Evolutionary conservation across 2,888 invertebrate species (phyloP), one percentile per base, ranked within the genome.

Genomic region (Listrodromus nycthemerus): DNA sequence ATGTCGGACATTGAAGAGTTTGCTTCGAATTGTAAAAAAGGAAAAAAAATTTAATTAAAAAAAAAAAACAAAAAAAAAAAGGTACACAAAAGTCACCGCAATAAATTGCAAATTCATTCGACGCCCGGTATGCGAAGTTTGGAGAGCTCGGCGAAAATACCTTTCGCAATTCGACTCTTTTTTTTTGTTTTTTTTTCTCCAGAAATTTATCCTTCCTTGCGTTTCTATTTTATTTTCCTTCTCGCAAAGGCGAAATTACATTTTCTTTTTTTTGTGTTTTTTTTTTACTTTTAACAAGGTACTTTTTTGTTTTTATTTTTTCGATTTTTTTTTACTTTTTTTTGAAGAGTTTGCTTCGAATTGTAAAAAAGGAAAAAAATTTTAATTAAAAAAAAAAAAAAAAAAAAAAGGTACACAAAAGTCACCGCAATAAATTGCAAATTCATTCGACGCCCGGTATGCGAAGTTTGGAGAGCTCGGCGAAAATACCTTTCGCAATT

Each of bases 261-360:
- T n/a, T n/a, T n/a, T n/a, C n/a, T n/a, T n/a, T n/a, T n/a, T n/a
- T n/a, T n/a, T n/a, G n/a, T n/a, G n/a, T n/a, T n/a, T n/a, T n/a
- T n/a, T n/a, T n/a, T n/a, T n/a, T n/a, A n/a, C n/a, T n/a, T n/a
- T n/a, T n/a, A n/a, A n/a, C n/a, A n/a, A n/a, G n/a, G n/a, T n/a
- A n/a, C n/a, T n/a, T n/a, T n/a, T n/a, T n/a, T n/a, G n/a, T n/a
- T n/a, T n/a, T n/a, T n/a, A n/a, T n/a, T n/a, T n/a, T n/a, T n/a
- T n/a, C n/a, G n/a, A n/a, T n/a, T n/a, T n/a, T n/a, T n/a, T n/a
- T n/a, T n/a, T n/a, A n/a, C n/a, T n/a, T n/a, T n/a, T n/a, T n/a
- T n/a, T n/a, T n/a, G n/a, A n/a, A n/a, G n/a, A n/a, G n/a, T 58
- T 58, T 58, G 8, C 37, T 58, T 58, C 55, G 30, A 58, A 41